Conservation (phyloP, 2,113 vertebrate species). For the Salvelinus sp. region DNA sequence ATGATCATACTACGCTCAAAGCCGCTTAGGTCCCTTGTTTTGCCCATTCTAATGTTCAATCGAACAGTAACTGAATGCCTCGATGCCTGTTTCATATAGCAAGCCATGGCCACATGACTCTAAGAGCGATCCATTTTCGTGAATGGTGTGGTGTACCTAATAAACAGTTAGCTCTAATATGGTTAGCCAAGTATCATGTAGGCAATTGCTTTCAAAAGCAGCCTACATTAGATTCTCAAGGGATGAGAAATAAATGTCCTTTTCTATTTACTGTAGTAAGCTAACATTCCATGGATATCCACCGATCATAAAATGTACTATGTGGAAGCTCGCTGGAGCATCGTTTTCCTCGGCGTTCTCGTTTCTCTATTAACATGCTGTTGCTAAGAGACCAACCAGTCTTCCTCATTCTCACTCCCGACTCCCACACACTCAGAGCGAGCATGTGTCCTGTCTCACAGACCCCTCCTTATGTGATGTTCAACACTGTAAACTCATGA, state of each 20-base stretch:
- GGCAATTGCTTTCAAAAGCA: not conserved
- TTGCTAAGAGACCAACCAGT: conserved; percentile 66
- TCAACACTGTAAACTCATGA: not conserved
- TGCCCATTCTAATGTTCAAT: too few species aligned
- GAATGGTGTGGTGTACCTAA: too few species aligned
- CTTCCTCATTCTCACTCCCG: conserved; percentile 35
- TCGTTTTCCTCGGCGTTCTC: conserved; percentile 48
- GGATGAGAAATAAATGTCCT: not conserved
- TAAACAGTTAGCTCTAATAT: not conserved
- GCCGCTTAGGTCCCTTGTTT: too few species aligned
- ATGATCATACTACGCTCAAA: too few species aligned
- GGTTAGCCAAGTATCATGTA: not conserved
- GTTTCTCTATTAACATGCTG: conserved; percentile 58
- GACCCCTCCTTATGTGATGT: conserved; percentile 11
- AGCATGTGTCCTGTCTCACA: conserved; percentile 19
- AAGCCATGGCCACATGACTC: too few species aligned
- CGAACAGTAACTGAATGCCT: too few species aligned
- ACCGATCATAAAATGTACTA: not conserved
- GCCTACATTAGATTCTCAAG: not conserved
- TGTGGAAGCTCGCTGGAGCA: conserved; percentile 10
- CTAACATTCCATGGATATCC: not conserved
- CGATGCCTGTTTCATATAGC: too few species aligned
- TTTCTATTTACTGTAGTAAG: not conserved
- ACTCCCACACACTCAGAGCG: conserved; percentile 44
- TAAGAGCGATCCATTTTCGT: too few species aligned